phyloP scores from a whole-genome alignment of 2,797 vertebrate species.

The Falco concolor region DNA sequence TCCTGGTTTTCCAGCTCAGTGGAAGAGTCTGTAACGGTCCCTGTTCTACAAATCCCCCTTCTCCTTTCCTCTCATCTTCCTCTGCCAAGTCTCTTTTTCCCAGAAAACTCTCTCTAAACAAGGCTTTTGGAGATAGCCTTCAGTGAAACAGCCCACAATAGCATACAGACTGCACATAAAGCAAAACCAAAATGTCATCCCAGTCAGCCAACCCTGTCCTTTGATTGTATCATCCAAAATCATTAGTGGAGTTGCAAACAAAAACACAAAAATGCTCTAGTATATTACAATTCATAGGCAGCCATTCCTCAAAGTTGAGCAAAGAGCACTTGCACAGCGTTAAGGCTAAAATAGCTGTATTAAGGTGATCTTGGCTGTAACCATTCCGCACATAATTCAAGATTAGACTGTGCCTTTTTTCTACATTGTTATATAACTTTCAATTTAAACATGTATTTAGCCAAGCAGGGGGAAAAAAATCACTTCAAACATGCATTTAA shows the following conservation, averaged over 20 bases:
- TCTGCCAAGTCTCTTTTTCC: background rate
- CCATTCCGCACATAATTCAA: background rate
- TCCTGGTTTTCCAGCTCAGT: background rate
- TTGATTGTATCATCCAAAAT: background rate
- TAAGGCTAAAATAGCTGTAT: background rate
- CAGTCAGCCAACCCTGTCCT: background rate
- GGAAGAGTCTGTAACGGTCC: background rate
- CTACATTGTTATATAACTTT: constrained; percentile 11
- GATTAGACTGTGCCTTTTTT: constrained; percentile 10
- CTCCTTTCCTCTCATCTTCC: background rate
- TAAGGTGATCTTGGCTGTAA: constrained; percentile 7
- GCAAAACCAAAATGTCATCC: background rate
- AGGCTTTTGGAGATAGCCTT: background rate
- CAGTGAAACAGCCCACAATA: background rate
- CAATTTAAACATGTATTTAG: constrained; percentile 29
- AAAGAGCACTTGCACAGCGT: background rate
- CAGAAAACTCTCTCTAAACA: background rate
- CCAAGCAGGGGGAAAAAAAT: background rate
- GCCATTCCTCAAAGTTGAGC: background rate
- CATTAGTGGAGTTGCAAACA: background rate
- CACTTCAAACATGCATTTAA: background rate
- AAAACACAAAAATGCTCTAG: background rate
- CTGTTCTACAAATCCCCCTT: background rate
- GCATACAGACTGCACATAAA: background rate
- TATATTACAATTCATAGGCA: background rate